Evolutionary conservation across 2,888 invertebrate genomes (phyloP), one percentile per base, ranked within the genome.

Genomic region (Linnaemya vulpina): DNA sequence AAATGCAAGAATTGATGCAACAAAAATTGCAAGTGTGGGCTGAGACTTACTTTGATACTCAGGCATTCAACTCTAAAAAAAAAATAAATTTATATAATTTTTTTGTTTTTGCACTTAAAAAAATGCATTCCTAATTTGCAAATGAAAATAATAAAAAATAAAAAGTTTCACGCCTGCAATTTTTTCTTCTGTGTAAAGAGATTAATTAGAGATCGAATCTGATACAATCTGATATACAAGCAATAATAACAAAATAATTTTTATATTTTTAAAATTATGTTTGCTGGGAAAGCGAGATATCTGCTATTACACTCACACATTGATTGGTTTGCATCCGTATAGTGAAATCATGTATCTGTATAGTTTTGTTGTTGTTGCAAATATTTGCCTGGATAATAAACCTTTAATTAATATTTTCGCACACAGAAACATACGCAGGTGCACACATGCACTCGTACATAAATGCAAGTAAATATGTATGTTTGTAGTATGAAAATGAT

Each of bases 331-430:
- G 55, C 40, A 71, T 25, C 1, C 30, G 60, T 35, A 25, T 9
- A 75, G 25, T 53, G 46, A 60, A 75, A 38, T 55, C 67, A 30
- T 79, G 13, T 53, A 46, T 79, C 17, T 68, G 40, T 68, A 30
- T n/a, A n/a, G n/a, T 53, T 30, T 71, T 53, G 58, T 70, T 35
- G 15, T 53, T 53, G 60, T 70, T 43, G 20, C 30, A 46, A 58
- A 62, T 71, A 46, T 46, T 43, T 74, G 55, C 55, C 35, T 74
- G 55, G 30, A 13, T 67, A 51, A 13, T 67, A 51, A 65, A 58
- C 65, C 65, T 49, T 80, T 67, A 73, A 65, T 80, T 46, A 81
- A 30, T 65, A 65, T 53, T 63, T 74, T 11, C 38, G 62, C 51
- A 38, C 22, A 49, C n/a, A 62, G 9, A 38, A 20, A 68, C 46